phyloP scores from a whole-genome alignment of 2,113 vertebrate species.

The Proteles cristata region DNA sequence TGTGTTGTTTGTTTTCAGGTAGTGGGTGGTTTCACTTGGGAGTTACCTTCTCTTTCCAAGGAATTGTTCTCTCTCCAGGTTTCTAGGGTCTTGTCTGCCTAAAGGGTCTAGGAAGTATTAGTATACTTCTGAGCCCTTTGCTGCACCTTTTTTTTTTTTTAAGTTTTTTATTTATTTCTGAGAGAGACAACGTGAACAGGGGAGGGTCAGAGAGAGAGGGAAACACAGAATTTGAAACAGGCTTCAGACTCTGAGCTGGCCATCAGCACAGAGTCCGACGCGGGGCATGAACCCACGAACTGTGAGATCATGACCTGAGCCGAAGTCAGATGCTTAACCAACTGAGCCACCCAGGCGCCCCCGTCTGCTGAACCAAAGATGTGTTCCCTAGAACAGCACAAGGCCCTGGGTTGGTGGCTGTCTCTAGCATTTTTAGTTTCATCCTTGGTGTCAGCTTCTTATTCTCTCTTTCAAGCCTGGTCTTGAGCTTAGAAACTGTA shows the following conservation, averaged over 20 bases:
- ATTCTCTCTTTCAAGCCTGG: conserved; percentile 55
- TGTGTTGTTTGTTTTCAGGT: conserved; percentile 24
- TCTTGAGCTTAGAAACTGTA: conserved; percentile 73
- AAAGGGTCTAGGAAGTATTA: neutral
- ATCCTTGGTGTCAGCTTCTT: conserved; percentile 69
- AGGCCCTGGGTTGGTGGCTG: neutral
- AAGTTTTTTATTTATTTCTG: too few species aligned
- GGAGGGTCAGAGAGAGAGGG: too few species aligned
- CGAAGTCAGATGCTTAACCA: too few species aligned
- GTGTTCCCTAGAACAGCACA: neutral
- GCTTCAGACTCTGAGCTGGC: too few species aligned
- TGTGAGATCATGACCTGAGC: too few species aligned
- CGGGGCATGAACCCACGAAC: too few species aligned
- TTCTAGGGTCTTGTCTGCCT: neutral
- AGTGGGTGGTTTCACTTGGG: neutral
- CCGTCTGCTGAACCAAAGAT: neutral
- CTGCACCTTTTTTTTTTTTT: neutral
- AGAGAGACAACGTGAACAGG: too few species aligned
- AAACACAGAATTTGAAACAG: too few species aligned
- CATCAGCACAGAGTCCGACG: too few species aligned
- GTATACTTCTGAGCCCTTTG: neutral
- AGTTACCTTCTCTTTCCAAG: neutral
- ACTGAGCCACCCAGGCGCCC: too few species aligned
- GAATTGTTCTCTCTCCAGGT: neutral
- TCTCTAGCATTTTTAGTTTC: neutral